phyloP scores from a whole-genome alignment of 2,113 vertebrate species.

The Laticauda laticaudata region DNA sequence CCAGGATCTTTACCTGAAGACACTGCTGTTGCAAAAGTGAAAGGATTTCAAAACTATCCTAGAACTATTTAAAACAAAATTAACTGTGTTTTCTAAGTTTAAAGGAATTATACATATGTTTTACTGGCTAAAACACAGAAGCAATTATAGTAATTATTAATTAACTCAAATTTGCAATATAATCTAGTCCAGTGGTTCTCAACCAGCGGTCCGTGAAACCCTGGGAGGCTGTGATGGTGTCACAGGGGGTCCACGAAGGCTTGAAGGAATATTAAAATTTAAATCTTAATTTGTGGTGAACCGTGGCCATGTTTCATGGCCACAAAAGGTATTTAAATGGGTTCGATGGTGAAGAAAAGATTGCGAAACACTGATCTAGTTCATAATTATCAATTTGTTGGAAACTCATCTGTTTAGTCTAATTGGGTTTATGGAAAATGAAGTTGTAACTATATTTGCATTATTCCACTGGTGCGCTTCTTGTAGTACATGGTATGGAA shows the following conservation, averaged over 20 bases:
- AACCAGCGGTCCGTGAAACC: neutral
- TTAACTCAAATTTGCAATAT: neutral
- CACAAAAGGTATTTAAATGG: neutral
- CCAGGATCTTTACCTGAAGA: neutral
- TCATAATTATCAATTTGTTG: neutral
- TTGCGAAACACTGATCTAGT: neutral
- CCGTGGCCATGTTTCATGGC: neutral
- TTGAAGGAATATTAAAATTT: neutral
- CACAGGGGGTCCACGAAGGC: neutral
- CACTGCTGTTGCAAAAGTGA: neutral
- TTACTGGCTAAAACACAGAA: too few species aligned
- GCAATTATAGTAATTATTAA: neutral
- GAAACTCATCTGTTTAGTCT: neutral
- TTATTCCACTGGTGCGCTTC: neutral
- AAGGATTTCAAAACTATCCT: neutral
- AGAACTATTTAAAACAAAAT: neutral
- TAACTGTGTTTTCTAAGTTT: neutral
- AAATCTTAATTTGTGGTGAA: neutral
- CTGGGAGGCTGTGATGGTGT: neutral
- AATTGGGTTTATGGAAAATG: neutral
- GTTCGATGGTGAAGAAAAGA: neutral
- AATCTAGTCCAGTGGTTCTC: neutral
- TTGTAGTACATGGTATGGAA: neutral
- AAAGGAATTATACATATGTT: neutral
- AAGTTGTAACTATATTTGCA: neutral